Percentiles rank a stretch among this genome's conserved stretches.
Conservation (phyloP, 2,797 vertebrate species). For the Etheostoma nigrum region DNA sequence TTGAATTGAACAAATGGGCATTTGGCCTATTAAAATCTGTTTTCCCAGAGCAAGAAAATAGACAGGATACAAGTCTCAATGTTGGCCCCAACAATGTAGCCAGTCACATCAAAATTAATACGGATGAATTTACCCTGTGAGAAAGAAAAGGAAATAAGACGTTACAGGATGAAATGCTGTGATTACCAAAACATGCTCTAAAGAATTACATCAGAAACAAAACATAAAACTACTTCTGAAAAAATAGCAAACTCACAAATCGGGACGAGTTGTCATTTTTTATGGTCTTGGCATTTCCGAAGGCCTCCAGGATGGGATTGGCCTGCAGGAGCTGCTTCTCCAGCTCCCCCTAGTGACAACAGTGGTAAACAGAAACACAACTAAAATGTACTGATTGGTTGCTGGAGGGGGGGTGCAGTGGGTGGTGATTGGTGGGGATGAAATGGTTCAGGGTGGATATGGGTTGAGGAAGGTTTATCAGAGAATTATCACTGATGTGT, state of each 20-base stretch:
- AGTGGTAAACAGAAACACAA: conserved; percentile 49
- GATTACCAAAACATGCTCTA: neutral
- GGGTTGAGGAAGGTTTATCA: conserved; percentile 14
- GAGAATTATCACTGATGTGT: conserved; percentile 13
- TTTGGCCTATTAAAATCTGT: neutral
- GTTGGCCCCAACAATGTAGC: conserved; percentile 97
- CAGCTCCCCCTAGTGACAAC: conserved; percentile 93
- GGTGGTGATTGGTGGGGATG: conserved; percentile 9
- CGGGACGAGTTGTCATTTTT: conserved; percentile 99
- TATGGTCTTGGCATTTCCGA: conserved; percentile 98
- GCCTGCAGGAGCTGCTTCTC: conserved; percentile 99
- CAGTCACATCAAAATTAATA: conserved; percentile 98
- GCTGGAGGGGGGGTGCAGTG: neutral
- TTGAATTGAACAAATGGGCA: neutral
- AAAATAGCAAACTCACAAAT: conserved; percentile 89
- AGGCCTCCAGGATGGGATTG: conserved; percentile 97
- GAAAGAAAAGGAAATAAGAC: conserved; percentile 12
- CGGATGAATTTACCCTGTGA: conserved; percentile 97
- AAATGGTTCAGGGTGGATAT: conserved; percentile 11
- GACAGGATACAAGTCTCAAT: conserved; percentile 97
- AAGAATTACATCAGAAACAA: neutral
- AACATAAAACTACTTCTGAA: neutral
- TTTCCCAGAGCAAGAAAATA: neutral
- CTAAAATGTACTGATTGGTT: neutral
- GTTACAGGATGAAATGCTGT: neutral